Percentiles rank a stretch among this genome's conserved stretches.
phyloP scores from a whole-genome alignment of 2,888 invertebrate genomes.

The Zhengitettix transpicula region DNA sequence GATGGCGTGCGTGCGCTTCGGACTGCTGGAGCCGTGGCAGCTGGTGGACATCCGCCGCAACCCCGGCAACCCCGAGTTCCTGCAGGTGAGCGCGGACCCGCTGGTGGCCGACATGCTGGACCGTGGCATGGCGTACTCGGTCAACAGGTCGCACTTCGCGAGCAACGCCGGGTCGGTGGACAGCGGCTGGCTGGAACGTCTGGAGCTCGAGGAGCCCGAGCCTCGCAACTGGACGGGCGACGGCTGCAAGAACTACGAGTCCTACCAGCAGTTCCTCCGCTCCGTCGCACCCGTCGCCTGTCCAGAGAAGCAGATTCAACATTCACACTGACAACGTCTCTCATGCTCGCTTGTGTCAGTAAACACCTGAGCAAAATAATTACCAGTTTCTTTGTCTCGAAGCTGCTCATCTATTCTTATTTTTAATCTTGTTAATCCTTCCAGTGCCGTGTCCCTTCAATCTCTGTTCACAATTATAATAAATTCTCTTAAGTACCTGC shows the following conservation, averaged over 20 bases:
- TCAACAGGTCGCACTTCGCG: neutral
- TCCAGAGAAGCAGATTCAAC: too few species aligned
- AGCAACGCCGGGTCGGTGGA: neutral
- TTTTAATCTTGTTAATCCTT: too few species aligned
- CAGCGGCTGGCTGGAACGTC: neutral
- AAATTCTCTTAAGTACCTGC: too few species aligned
- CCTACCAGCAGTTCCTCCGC: neutral
- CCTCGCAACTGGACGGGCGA: neutral
- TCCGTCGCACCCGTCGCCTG: too few species aligned
- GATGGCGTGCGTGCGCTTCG: constrained; percentile 1
- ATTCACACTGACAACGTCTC: too few species aligned
- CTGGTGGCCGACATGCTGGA: neutral
- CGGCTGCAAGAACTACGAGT: neutral
- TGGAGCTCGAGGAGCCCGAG: neutral
- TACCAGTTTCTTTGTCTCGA: too few species aligned
- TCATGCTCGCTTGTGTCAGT: too few species aligned
- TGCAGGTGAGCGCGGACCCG: neutral
- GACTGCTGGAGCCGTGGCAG: neutral
- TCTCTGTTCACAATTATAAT: too few species aligned
- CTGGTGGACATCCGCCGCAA: constrained; percentile 1
- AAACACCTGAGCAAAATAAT: too few species aligned
- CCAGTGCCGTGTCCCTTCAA: too few species aligned
- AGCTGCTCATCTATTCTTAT: too few species aligned
- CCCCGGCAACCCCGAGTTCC: neutral
- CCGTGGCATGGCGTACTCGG: neutral